A percentile compares a stretch with the other conserved stretches of the same genome.
Conservation (phyloP, 2,888 invertebrate genomes). For the Sycophila texana region DNA sequence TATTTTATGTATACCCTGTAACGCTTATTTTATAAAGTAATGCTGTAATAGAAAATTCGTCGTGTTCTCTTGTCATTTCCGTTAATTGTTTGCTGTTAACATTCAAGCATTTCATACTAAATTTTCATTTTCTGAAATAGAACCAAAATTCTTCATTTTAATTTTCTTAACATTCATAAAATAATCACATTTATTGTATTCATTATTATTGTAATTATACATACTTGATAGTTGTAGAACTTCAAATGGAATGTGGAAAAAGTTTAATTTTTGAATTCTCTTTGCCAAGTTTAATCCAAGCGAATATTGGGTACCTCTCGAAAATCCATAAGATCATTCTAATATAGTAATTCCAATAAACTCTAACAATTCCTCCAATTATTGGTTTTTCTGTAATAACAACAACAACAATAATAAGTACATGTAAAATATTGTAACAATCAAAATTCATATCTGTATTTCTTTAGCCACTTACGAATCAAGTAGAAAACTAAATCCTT, state of each 20-base stretch:
- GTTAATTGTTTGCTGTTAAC: no score
- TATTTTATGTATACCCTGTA: no score
- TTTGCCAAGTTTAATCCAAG: conserved; percentile 63
- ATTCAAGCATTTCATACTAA: no score
- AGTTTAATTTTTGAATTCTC: conserved; percentile 53
- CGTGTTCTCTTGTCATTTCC: no score
- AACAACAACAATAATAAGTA: neutral
- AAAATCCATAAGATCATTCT: conserved; percentile 51
- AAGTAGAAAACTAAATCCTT: conserved; percentile 51
- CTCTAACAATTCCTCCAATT: conserved; percentile 60
- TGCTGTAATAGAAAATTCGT: no score
- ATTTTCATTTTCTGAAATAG: no score
- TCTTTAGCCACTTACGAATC: conserved; percentile 58
- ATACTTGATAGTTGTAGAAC: neutral
- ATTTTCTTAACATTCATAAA: no score
- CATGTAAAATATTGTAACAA: neutral
- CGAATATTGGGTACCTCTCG: conserved; percentile 56
- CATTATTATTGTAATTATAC: neutral
- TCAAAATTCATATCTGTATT: neutral
- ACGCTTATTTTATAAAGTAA: no score
- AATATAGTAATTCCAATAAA: conserved; percentile 57
- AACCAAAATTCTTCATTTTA: no score
- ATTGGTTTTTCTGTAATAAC: conserved; percentile 26
- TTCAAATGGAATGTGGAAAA: conserved; percentile 49
- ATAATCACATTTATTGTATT: no score